Percentiles rank a stretch among this genome's conserved stretches.
These are phyloP conservation scores for Pomatorhinus ruficollis DNA, from an alignment of 2,113 vertebrate species.

Conservation along the genomic window DNA sequence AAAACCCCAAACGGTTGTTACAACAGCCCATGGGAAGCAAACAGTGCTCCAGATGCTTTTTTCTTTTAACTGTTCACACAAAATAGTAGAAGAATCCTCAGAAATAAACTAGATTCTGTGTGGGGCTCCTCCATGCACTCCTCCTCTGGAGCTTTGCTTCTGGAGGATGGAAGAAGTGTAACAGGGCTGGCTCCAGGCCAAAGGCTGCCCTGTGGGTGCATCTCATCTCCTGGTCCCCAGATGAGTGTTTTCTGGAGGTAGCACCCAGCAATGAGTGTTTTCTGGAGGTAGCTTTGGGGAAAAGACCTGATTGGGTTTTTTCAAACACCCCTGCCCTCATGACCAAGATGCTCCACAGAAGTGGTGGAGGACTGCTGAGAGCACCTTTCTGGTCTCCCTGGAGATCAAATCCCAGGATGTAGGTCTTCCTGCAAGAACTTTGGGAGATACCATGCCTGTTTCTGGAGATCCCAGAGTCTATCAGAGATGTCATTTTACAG, in stretches of 20 bases:
- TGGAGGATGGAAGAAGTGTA: background rate
- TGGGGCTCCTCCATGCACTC: background rate
- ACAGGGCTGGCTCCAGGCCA: background rate
- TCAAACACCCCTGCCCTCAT: background rate
- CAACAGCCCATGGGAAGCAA: background rate
- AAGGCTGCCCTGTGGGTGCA: background rate
- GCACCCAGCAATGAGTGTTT: background rate
- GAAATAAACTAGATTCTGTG: background rate
- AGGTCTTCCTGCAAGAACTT: background rate
- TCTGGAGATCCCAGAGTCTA: background rate
- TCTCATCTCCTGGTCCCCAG: background rate
- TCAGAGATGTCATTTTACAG: background rate
- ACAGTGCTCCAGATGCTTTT: background rate
- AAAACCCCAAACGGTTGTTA: background rate
- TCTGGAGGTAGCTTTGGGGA: background rate
- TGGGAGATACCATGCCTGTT: background rate
- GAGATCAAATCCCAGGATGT: background rate
- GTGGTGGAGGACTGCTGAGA: background rate
- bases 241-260: background rate
- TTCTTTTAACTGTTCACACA: background rate
- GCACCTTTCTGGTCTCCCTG: background rate
- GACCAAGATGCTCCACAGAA: background rate
- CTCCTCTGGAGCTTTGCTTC: background rate
- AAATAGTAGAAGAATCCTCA: background rate
- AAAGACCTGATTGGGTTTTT: background rate